Evolutionary conservation across 2,888 invertebrate genomes (phyloP).

Genomic region (Apamea sordens): DNA sequence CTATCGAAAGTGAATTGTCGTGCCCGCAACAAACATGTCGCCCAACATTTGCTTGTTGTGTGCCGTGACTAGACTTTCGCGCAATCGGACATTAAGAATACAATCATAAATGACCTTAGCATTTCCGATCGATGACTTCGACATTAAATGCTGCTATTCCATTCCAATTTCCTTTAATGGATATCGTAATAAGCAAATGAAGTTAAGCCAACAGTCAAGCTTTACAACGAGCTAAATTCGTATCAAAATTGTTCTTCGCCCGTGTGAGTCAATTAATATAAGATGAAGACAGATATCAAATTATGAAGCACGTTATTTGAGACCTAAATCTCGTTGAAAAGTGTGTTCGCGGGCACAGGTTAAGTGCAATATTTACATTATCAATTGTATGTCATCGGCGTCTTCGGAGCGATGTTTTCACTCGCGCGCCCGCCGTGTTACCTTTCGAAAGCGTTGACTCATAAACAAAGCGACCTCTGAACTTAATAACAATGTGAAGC

Average conservation of each 20-base stretch:
- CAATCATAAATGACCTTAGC: conserved; percentile 77
- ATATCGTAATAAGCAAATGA: conserved; percentile 47
- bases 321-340: conserved; percentile 77
- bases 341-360: conserved; percentile 80
- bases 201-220: conserved; percentile 29
- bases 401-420: conserved; percentile 86
- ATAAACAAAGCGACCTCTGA: conserved; percentile 90
- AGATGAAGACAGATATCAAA: conserved; percentile 40
- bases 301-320: conserved; percentile 70
- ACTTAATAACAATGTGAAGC: conserved; percentile 89
- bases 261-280: conserved; percentile 18
- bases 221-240: conserved; percentile 7
- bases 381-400: conserved; percentile 89
- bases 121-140: conserved; percentile 73
- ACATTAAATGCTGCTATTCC: conserved; percentile 72
- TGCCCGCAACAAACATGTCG: conserved; percentile 79
- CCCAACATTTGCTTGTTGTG: conserved; percentile 75
- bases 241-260: neutral
- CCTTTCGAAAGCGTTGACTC: conserved; percentile 89
- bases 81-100: conserved; percentile 81
- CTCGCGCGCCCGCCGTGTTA: conserved; percentile 86
- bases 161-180: conserved; percentile 67
- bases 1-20: conserved; percentile 87
- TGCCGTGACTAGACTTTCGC: conserved; percentile 83
- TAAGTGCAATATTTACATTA: conserved; percentile 87